phyloP scores from a whole-genome alignment of 2,113 vertebrate genomes.

The Trogon melanurus region DNA sequence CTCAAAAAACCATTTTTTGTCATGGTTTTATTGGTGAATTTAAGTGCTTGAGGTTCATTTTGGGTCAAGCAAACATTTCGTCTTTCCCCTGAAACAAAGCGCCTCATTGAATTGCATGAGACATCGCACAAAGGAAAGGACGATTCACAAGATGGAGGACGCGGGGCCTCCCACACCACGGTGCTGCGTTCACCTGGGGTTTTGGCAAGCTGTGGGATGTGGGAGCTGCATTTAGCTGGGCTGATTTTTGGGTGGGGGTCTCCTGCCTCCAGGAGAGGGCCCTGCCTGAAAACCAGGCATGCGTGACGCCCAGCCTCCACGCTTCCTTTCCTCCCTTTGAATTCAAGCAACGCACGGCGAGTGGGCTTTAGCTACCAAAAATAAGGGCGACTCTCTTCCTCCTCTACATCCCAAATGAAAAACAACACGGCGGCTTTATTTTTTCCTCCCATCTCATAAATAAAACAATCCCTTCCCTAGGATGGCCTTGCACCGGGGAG shows the following conservation, averaged over 20 bases:
- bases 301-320: not conserved
- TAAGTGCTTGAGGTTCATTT: slow-evolving; percentile 36
- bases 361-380: not conserved
- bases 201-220: fast-evolving
- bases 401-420: not conserved
- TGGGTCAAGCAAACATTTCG: slow-evolving; percentile 33
- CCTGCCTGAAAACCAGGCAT: fast-evolving
- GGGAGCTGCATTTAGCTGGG: not conserved
- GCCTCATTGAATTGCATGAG: not conserved
- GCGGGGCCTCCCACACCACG: fast-evolving
- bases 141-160: not conserved
- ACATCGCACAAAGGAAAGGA: not conserved
- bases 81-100: slow-evolving; percentile 15
- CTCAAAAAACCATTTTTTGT: not conserved
- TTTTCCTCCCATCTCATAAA: slow-evolving; percentile 40
- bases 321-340: slow-evolving; percentile 7
- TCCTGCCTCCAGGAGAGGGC: not conserved
- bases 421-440: slow-evolving; percentile 34
- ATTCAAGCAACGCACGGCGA: fast-evolving
- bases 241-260: not conserved
- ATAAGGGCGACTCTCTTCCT: not conserved
- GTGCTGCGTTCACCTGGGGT: fast-evolving
- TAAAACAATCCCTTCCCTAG: slow-evolving; percentile 49
- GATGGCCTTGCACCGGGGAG: not conserved
- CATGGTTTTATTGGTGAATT: slow-evolving; percentile 29